Evolutionary conservation across 2,113 vertebrate species (phyloP), one percentile per base, ranked within the genome.

Genomic region (Notarius lentiginosus): DNA sequence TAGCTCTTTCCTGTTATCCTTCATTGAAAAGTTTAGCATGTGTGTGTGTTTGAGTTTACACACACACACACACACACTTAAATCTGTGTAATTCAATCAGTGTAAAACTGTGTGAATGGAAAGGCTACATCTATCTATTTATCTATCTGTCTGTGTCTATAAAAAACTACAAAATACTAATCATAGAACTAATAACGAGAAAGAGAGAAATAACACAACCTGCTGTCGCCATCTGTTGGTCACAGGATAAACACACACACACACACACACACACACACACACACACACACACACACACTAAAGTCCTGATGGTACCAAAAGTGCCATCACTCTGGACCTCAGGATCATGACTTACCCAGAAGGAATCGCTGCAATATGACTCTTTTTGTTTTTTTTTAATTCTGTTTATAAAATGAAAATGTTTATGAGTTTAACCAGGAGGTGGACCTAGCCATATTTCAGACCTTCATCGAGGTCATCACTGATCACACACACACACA

Each of bases 191-290:
- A 49, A 8, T 3, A 68, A 15, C n/a, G 27, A 68, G 27, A 70
- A 15, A 2, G 68, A 72, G 15, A 41, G 34, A 72, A 18, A 60
- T 20, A 20, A 30, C 27, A 58, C 30, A 41, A 5, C n/a, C 17
- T 60, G 27, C 56, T 80, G n/a, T 61, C 79, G 79, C 79, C 79
- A 81, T 61, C 79, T 81, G 34, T 22, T 81, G 79, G 56, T 18
- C 22, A 61, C 18, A 41, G 24, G 27, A 61, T 81, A n/a, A 7
- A 22, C 18, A 70, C 12, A 70, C 66, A 70, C 5, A 34, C 66
- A 66, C 5, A 70, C 12, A 15, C 27, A 68, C 12, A 30, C 27
- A 34, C 3, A 68, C 4, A 30, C 66, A 68, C 63, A 65, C 27
- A 70, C 66, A 70, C 66, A 41, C 68, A 72, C 68, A 72, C 68